Percentiles rank a stretch among this genome's conserved stretches.
These are phyloP conservation scores for Ophioderma brevispina DNA, from an alignment of 35 echinoderm and acorn worm species.

Conservation along the genomic window DNA sequence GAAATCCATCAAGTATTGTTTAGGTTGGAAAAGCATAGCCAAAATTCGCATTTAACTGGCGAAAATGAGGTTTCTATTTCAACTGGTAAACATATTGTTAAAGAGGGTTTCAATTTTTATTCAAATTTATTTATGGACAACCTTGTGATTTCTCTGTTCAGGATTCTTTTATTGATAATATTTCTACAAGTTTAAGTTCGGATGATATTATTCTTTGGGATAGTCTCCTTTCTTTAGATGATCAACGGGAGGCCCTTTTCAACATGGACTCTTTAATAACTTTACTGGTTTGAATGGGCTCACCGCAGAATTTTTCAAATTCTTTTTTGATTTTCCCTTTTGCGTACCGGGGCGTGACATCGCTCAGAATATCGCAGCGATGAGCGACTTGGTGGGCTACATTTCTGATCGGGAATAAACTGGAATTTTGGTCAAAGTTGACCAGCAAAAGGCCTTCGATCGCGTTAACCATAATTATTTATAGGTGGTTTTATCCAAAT, in stretches of 20 bases:
- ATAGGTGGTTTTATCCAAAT: not conserved
- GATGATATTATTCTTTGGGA: not conserved
- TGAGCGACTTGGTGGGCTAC: constrained; percentile 41
- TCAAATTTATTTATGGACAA: constrained; percentile 19
- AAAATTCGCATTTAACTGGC: constrained; percentile 25
- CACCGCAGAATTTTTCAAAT: not conserved
- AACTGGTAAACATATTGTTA: constrained; percentile 35
- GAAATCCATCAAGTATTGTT: too few relatives aligned
- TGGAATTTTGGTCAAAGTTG: constrained; percentile 35
- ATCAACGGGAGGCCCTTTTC: constrained; percentile 15
- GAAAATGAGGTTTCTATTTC: not conserved
- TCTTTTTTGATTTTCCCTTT: too few relatives aligned
- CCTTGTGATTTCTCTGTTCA: not conserved
- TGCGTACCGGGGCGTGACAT: constrained; percentile 54
- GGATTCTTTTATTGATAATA: constrained; percentile 21
- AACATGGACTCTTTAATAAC: constrained; percentile 25
- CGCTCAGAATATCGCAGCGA: constrained; percentile 21
- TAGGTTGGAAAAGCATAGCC: too few relatives aligned
- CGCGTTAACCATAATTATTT: constrained; percentile 50
- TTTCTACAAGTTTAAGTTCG: not conserved
- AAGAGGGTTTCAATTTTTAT: constrained; percentile 40
- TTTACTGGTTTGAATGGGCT: constrained; percentile 53
- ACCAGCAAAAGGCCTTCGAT: constrained; percentile 72
- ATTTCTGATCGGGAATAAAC: not conserved
- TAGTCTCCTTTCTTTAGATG: not conserved